Evolutionary conservation across 2,888 invertebrate species (phyloP), one percentile per base, ranked within the genome.

Genomic region (Desoria tigrina): DNA sequence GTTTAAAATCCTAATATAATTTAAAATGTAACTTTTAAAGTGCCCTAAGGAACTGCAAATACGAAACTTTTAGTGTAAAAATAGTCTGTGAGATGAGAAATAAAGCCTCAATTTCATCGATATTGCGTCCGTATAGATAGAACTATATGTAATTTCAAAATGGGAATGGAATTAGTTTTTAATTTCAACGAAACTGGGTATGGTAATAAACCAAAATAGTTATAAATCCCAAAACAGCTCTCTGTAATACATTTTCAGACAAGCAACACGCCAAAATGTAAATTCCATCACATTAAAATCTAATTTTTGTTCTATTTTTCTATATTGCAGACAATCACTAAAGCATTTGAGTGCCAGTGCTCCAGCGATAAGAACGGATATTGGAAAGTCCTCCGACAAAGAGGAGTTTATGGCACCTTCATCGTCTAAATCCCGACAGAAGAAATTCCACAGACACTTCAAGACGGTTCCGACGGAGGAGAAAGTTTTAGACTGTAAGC

Each of bases 361-460:
- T 66, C 81, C 82, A 72, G 80, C 79, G 66, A 81, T 82, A 80
- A 78, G 69, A 45, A 32, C 32, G 39, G 60, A 49, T 18, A 45
- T 58, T 56, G 65, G 81, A 32, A 79, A 79, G 81, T 65, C 80
- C 84, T 80, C 77, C 81, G 77, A 77, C 71, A 70, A 66, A 65
- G 63, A 73, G 66, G 65, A 74, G 53, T 51, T 63, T 64, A 69
- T 59, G 83, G 83, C 74, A 83, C 82, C 81, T 59, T 84, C 84
- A 75, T 87, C 86, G 51, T 87, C 86, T 79, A 89, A 88, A 79
- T 86, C 89, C 55, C 83, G 92, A 50, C 92, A 92, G 81, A 92
- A 92, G 81, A 93, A 93, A 81, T 94, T 94, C 82, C 89, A 90
- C 79, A 85, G 92, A 71, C 90, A 92, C 81, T 93, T 94, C 82